Conservation (phyloP, 2,797 vertebrate genomes). For the Neosilurus mollespiculum region DNA sequence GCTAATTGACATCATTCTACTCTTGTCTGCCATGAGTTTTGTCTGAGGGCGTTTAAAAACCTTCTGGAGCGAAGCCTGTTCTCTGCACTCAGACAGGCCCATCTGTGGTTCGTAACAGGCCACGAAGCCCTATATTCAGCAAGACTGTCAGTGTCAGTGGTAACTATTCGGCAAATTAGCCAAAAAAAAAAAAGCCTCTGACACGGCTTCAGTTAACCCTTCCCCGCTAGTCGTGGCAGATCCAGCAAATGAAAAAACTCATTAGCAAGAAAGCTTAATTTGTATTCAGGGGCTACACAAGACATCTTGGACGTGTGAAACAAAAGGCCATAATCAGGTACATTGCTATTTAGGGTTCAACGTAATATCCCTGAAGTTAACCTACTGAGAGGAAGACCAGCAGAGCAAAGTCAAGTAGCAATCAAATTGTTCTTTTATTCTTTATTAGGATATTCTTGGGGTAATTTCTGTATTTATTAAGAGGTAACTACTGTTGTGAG, state of each 20-base stretch:
- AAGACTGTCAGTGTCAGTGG: conserved; percentile 52
- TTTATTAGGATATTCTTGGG: conserved; percentile 1
- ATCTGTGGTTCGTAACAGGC: conserved; percentile 57
- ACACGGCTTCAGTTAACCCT: conserved; percentile 49
- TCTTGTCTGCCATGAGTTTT: conserved; percentile 51
- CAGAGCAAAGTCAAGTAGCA: conserved; percentile 12
- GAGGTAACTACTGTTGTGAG: no score
- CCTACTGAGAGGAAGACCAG: conserved; percentile 32
- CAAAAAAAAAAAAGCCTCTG: conserved; percentile 50
- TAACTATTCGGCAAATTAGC: conserved; percentile 61
- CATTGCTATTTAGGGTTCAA: conserved; percentile 37
- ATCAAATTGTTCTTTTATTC: conserved; percentile 16
- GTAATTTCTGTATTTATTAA: not conserved
- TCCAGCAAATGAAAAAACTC: conserved; percentile 42
- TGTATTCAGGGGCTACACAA: conserved; percentile 19
- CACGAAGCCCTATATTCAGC: conserved; percentile 21
- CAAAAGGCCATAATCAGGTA: conserved; percentile 45
- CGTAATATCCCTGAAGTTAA: conserved; percentile 39
- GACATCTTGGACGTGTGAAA: conserved; percentile 19
- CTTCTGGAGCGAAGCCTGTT: conserved; percentile 49
- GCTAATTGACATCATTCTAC: conserved; percentile 52
- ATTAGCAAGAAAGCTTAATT: conserved; percentile 40
- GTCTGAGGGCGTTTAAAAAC: conserved; percentile 47
- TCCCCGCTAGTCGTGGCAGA: conserved; percentile 20
- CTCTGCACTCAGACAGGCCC: conserved; percentile 44